Percentiles rank a stretch among this genome's conserved stretches.
These are phyloP conservation scores for Marisa cornuarietis DNA, from an alignment of 1,140 invertebrate species.

Conservation along the genomic window DNA sequence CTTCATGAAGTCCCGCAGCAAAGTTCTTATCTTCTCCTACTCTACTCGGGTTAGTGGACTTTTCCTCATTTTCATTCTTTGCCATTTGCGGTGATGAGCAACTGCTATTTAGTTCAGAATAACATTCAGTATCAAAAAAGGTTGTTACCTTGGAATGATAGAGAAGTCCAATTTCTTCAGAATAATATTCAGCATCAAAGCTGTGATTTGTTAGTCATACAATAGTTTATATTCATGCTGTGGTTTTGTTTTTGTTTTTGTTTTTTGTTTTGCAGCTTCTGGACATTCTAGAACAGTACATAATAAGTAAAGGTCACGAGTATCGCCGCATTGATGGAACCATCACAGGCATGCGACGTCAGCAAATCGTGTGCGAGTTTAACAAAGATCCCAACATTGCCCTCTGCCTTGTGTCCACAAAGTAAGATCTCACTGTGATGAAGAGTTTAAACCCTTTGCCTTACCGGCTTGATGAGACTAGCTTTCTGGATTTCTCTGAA, in stretches of 20 bases:
- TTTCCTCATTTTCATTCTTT: background rate
- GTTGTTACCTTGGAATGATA: too few species aligned
- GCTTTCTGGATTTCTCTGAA: too few species aligned
- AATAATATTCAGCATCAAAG: too few species aligned
- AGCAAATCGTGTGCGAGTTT: slow-evolving; percentile 84
- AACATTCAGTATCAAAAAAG: too few species aligned
- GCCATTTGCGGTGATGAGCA: background rate
- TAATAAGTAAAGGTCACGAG: slow-evolving; percentile 77
- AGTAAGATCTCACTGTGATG: slow-evolving; percentile 42
- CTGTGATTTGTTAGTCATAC: too few species aligned
- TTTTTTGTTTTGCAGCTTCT: slow-evolving; percentile 75
- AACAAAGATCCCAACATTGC: slow-evolving; percentile 84
- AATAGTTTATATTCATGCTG: too few species aligned
- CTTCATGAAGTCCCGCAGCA: slow-evolving; percentile 79
- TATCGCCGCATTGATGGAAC: slow-evolving; percentile 92
- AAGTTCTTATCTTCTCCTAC: slow-evolving; percentile 92
- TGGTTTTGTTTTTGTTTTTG: too few species aligned
- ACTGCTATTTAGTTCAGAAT: too few species aligned
- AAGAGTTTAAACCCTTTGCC: background rate
- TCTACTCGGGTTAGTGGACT: slow-evolving; percentile 73
- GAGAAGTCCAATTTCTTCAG: too few species aligned
- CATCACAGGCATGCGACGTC: slow-evolving; percentile 80
- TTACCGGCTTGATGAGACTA: too few species aligned
- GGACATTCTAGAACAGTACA: slow-evolving; percentile 84
- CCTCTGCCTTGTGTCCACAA: slow-evolving; percentile 90